Conservation (phyloP, 2,113 vertebrate genomes). For the Mionectes macconnelli region DNA sequence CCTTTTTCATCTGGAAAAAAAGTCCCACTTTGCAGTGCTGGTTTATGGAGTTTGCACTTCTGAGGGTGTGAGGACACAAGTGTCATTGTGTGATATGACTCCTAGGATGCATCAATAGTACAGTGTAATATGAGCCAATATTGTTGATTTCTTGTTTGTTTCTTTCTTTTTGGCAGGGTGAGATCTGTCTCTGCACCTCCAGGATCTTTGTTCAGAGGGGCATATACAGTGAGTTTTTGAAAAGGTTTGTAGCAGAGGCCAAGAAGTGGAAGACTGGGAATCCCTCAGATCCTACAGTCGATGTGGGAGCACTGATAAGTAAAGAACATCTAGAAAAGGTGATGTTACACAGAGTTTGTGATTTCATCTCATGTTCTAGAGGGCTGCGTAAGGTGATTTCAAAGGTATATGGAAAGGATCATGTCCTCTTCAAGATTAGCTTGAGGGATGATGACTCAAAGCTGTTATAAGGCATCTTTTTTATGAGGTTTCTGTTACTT, state of each 20-base stretch:
- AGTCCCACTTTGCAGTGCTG: neutral
- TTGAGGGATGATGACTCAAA: neutral
- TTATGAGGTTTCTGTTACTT: neutral
- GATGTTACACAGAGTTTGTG: neutral
- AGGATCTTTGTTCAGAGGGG: conserved; percentile 92
- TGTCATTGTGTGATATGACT: neutral
- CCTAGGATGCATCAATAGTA: neutral
- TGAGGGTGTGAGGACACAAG: neutral
- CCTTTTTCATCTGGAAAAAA: neutral
- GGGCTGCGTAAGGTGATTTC: neutral
- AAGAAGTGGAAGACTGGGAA: conserved; percentile 88
- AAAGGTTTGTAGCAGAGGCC: conserved; percentile 86
- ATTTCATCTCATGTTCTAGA: neutral
- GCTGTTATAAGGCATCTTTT: neutral
- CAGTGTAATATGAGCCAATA: neutral
- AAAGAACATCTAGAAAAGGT: conserved; percentile 95
- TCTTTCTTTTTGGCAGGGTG: conserved; percentile 77
- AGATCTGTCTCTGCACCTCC: conserved; percentile 96
- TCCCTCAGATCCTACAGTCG: conserved; percentile 80
- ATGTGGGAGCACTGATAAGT: conserved; percentile 91
- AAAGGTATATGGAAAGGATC: neutral
- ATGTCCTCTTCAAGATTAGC: neutral
- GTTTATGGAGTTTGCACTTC: neutral
- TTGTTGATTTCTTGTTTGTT: neutral
- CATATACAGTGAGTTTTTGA: conserved; percentile 87